phyloP scores from a whole-genome alignment of 2,113 vertebrate species.

The Tragelaphus strepsiceros region DNA sequence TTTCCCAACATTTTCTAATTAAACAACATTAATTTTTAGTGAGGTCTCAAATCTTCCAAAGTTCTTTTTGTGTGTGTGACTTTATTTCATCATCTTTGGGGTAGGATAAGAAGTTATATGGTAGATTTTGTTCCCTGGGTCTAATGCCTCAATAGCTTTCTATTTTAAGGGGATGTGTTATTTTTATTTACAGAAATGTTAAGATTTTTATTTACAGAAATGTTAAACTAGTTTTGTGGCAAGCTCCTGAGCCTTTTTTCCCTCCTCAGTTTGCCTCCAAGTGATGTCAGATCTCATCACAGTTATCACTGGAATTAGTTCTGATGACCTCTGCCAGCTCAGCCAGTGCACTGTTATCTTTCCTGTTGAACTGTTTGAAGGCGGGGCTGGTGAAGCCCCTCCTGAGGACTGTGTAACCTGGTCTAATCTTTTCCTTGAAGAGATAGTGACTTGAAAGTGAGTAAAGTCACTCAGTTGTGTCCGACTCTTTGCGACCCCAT shows the following conservation, averaged over 20 bases:
- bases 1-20: background rate
- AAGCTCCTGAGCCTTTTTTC: background rate
- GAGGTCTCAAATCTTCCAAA: background rate
- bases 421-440: background rate
- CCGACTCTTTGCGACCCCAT: too few species aligned
- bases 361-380: background rate
- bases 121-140: background rate
- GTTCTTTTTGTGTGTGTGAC: background rate
- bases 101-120: background rate
- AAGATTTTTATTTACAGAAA: background rate
- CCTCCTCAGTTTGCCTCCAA: background rate
- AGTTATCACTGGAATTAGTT: background rate
- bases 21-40: background rate
- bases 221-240: background rate
- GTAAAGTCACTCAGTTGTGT: too few species aligned
- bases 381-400: background rate
- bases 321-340: background rate
- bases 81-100: background rate
- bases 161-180: background rate
- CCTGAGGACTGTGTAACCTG: background rate
- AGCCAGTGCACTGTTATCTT: background rate
- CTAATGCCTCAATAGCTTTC: background rate
- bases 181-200: background rate
- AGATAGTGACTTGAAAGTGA: too few species aligned
- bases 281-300: background rate